phyloP scores from a whole-genome alignment of 2,888 invertebrate species.

The Gandaritis pyraliata region DNA sequence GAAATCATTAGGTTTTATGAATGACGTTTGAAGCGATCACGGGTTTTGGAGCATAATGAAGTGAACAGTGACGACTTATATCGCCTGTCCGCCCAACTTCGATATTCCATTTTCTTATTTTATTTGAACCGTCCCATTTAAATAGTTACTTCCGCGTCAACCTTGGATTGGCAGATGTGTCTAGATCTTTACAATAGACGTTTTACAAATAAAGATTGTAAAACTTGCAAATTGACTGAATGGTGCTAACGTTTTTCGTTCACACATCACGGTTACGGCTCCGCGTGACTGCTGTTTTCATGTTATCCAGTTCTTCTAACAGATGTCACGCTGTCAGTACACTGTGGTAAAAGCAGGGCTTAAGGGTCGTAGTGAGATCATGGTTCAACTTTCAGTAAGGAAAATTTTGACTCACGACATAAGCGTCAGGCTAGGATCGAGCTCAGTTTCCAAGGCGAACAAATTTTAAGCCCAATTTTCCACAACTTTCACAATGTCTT shows the following conservation, averaged over 20 bases:
- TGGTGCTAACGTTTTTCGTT: slow-evolving; percentile 3
- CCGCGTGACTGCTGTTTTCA: neutral
- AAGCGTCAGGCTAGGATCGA: no score
- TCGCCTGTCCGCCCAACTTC: neutral
- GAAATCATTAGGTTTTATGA: slow-evolving; percentile 5
- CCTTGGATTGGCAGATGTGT: slow-evolving; percentile 1
- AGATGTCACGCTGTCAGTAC: no score
- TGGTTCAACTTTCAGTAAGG: no score
- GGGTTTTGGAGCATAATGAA: neutral
- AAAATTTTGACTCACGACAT: no score
- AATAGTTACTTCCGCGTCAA: neutral
- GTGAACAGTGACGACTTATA: neutral
- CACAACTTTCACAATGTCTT: no score
- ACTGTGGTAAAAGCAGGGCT: no score
- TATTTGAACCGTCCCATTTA: neutral
- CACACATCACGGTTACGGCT: neutral
- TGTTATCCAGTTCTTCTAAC: neutral
- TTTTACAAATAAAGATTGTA: slow-evolving; percentile 3
- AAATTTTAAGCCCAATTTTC: no score
- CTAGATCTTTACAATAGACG: neutral
- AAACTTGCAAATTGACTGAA: slow-evolving; percentile 1
- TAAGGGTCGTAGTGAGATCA: no score
- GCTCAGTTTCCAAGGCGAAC: no score
- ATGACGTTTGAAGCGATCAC: neutral
- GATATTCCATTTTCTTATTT: neutral